Evolutionary conservation across 2,113 vertebrate species (phyloP).

Genomic region (Muntiacus reevesi): DNA sequence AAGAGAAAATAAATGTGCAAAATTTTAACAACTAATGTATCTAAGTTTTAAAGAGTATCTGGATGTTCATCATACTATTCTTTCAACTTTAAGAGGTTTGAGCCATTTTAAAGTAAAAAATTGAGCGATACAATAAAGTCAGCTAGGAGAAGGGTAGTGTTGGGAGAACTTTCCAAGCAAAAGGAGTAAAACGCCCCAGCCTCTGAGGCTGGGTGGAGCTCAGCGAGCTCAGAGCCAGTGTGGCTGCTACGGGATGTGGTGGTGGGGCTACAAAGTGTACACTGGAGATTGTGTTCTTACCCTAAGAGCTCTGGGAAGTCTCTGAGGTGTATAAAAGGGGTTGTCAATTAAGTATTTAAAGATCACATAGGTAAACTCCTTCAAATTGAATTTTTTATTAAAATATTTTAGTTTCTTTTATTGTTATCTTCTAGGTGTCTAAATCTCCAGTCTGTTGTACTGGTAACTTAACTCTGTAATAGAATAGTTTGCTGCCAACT

Average conservation of each 20-base stretch:
- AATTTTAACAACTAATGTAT: neutral
- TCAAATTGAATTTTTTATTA: slow-evolving; percentile 85
- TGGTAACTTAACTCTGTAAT: slow-evolving; percentile 93
- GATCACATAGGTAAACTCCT: slow-evolving; percentile 82
- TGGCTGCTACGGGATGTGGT: rapidly evolving
- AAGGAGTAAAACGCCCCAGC: neutral
- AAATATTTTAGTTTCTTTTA: slow-evolving; percentile 88
- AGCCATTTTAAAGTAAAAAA: slow-evolving; percentile 1
- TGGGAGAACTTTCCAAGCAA: neutral
- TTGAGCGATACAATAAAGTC: neutral
- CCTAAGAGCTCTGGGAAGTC: neutral
- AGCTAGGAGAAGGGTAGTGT: neutral
- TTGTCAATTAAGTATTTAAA: neutral
- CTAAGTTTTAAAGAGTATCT: neutral
- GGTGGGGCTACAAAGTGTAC: neutral
- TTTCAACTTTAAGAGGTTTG: slow-evolving; percentile 1
- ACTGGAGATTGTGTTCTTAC: neutral
- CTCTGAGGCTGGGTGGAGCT: neutral
- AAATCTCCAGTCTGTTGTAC: slow-evolving; percentile 92
- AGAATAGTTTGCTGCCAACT: slow-evolving; percentile 92
- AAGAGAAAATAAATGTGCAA: neutral
- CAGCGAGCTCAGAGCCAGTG: neutral
- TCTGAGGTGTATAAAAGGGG: neutral
- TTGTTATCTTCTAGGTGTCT: slow-evolving; percentile 90
- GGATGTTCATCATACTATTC: neutral